Base-by-base conservation (phyloP, 2,113 vertebrate species). In the Smithornis capensis region DNA sequence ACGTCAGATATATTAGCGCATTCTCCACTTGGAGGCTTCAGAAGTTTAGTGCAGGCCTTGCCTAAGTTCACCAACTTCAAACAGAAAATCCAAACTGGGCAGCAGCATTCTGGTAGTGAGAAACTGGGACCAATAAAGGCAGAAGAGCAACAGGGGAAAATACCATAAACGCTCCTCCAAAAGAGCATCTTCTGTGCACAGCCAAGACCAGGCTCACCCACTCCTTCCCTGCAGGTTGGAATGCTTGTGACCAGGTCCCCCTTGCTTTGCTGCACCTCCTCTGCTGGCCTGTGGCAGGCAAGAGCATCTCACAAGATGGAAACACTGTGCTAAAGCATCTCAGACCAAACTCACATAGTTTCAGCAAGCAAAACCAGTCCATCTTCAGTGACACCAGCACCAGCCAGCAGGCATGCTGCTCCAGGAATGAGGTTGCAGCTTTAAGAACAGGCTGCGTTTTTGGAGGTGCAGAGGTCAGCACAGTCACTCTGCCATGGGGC, bases 1-100 rank as follows among this genome's bases (percentile, higher is more conserved):
- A 63, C 2, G 0, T 28, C 14, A 9, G 37, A 45, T 14, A 57
- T 0, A 2, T 10, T 6, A 73, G 37, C 1, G 12, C 45, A 27
- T 9, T 45, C 29, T 52, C 33, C 23, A 45, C 45, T 38, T 60
- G 45, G 1, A 1, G 53, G 23, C n/a, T 45, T 45, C 38, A 38
- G 64, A 38, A 59, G 18, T 35, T 76, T 62, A 44, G 50, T 5
- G 50, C 16, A 29, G 19, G 15, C 56, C 49, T 45, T 31, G 47
- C 25, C 35, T 6, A 49, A 56, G 45, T 45, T 45, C 44, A 45
- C 52, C 28, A 35, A 33, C 29, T 78, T 55, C 57, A 50, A 38
- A 64, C 1, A 45, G 42, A 62, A 77, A 70, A 56, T 44, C 50
- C 42, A 50, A 57, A 71, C 42, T 7, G 27, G 28, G 24, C 59